Evolutionary conservation across 2,888 invertebrate genomes (phyloP).

Genomic region (Sinopyrophorus schimmeli): DNA sequence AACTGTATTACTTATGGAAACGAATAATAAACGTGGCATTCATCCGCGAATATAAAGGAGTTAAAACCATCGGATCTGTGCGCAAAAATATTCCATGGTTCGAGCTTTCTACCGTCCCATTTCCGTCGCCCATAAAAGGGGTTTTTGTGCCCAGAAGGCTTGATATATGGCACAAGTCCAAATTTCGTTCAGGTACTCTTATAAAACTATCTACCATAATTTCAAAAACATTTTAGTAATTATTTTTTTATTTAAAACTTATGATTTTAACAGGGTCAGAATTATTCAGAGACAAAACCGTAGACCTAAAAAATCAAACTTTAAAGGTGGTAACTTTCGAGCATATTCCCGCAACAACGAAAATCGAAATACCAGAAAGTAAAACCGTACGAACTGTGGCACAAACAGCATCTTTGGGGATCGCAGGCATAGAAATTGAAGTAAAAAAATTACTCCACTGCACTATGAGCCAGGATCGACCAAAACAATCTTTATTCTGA

Average conservation of each 20-base stretch:
- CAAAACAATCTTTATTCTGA: too few relatives aligned
- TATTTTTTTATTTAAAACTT: slow-evolving; percentile 6
- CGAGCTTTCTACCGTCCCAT: slow-evolving; percentile 73
- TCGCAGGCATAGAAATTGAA: slow-evolving; percentile 71
- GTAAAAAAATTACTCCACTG: too few relatives aligned
- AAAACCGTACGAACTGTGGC: slow-evolving; percentile 36
- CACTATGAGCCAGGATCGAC: too few relatives aligned
- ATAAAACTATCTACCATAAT: too few relatives aligned
- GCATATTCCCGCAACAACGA: slow-evolving; percentile 67
- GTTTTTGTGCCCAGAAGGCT: slow-evolving; percentile 65
- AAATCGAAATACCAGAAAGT: slow-evolving; percentile 43
- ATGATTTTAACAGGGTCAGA: slow-evolving; percentile 47
- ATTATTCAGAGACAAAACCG: slow-evolving; percentile 64
- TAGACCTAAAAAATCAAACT: slow-evolving; percentile 61
- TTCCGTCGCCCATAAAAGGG: slow-evolving; percentile 64
- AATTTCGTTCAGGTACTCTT: slow-evolving; percentile 58
- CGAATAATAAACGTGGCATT: slow-evolving; percentile 76
- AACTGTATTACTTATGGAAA: slow-evolving; percentile 75
- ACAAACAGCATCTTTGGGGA: slow-evolving; percentile 40
- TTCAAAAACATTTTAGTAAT: too few relatives aligned
- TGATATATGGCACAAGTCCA: slow-evolving; percentile 68
- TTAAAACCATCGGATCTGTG: slow-evolving; percentile 32
- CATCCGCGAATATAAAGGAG: slow-evolving; percentile 60
- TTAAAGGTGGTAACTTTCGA: slow-evolving; percentile 67
- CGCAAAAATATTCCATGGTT: slow-evolving; percentile 62